Conservation (phyloP, 2,113 vertebrate species). For the Nothocercus julius region DNA sequence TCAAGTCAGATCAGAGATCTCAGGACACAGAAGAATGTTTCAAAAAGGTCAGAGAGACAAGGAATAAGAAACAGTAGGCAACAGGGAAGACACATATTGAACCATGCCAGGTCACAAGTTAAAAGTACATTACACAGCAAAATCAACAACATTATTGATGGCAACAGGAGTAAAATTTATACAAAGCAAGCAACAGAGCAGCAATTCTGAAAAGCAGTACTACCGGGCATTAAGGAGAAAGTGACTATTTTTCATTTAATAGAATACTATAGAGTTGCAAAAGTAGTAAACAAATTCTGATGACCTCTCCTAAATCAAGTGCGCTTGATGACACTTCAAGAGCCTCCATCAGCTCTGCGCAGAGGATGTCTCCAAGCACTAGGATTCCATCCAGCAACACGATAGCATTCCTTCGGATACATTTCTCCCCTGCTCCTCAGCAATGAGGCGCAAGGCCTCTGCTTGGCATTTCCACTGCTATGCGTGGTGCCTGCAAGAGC, state of each 20-base stretch:
- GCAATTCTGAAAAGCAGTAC: neutral
- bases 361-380: neutral
- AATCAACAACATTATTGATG: neutral
- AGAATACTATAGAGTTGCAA: neutral
- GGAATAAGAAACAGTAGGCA: neutral
- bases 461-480: neutral
- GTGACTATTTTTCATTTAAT: neutral
- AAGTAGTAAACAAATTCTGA: neutral
- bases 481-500: neutral
- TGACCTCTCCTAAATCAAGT: neutral
- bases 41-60: neutral
- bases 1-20: neutral
- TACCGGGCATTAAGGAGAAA: neutral
- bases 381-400: conserved; percentile 11
- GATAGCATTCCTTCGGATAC: neutral
- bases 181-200: neutral
- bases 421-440: neutral
- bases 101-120: neutral
- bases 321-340: neutral
- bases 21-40: neutral
- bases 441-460: neutral
- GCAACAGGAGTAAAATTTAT: neutral
- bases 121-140: neutral
- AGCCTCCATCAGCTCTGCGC: neutral
- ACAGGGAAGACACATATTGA: neutral